Evolutionary conservation across 2,888 invertebrate species (phyloP).

Genomic region (Orgyia antiqua): DNA sequence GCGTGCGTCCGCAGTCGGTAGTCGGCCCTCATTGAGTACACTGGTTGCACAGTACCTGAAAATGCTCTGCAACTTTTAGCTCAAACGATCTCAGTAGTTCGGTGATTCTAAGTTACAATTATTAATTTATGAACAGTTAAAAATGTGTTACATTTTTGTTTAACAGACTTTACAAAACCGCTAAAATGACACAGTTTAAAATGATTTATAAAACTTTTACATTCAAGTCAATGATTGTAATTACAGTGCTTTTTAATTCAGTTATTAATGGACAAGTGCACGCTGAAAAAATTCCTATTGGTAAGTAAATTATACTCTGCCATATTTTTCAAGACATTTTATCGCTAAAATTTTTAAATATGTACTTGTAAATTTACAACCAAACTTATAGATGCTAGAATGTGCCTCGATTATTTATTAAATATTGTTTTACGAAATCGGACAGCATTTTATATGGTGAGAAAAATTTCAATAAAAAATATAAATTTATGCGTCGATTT

Average conservation of each 20-base stretch:
- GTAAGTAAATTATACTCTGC: slow-evolving; percentile 47
- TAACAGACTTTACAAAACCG: slow-evolving; percentile 5
- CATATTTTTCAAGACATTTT: too few species aligned
- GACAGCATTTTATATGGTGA: too few species aligned
- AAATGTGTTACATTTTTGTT: slow-evolving; percentile 29
- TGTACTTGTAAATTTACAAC: too few species aligned
- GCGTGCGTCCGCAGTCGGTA: slow-evolving; percentile 44
- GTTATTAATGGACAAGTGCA: slow-evolving; percentile 29
- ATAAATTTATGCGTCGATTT: too few species aligned
- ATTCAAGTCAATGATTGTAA: slow-evolving; percentile 39
- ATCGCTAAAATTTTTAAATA: not conserved
- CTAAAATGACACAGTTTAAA: slow-evolving; percentile 36
- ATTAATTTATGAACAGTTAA: slow-evolving; percentile 19
- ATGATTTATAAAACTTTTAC: slow-evolving; percentile 35
- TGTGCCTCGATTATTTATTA: too few species aligned
- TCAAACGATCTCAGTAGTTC: slow-evolving; percentile 16
- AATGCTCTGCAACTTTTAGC: slow-evolving; percentile 28
- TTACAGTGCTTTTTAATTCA: slow-evolving; percentile 38
- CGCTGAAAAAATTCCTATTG: slow-evolving; percentile 45
- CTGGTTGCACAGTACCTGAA: slow-evolving; percentile 12
- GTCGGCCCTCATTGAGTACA: slow-evolving; percentile 34
- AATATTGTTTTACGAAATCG: too few species aligned
- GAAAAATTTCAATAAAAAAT: too few species aligned
- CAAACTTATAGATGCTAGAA: too few species aligned
- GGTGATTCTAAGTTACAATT: slow-evolving; percentile 10